These are phyloP conservation scores for Diorhabda carinulata DNA, from an alignment of 1,140 invertebrate genomes.

Conservation along the genomic window DNA sequence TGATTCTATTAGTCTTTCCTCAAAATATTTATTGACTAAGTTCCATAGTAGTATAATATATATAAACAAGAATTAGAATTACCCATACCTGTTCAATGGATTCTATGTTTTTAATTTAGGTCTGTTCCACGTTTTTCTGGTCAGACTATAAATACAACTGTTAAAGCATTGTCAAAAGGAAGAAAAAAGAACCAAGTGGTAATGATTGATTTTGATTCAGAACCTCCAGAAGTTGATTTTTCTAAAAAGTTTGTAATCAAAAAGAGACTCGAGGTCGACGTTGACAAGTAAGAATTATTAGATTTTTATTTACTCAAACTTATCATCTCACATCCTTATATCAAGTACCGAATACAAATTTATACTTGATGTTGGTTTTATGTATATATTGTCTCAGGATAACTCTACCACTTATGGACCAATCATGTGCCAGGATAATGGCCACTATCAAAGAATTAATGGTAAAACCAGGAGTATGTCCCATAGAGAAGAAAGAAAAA, in stretches of 20 bases:
- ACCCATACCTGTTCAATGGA: no score
- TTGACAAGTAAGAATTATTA: conserved; percentile 20
- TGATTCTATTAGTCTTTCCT: no score
- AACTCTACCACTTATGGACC: conserved; percentile 20
- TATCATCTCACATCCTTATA: no score
- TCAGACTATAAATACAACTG: background rate
- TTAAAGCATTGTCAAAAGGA: background rate
- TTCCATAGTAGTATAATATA: no score
- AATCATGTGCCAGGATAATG: conserved; percentile 8
- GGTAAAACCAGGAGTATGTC: conserved; percentile 12
- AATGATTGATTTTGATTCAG: background rate
- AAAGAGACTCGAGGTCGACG: conserved; percentile 10
- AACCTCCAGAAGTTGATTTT: conserved; percentile 4
- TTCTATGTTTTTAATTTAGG: background rate
- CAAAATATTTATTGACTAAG: no score
- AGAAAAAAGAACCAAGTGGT: conserved; percentile 7
- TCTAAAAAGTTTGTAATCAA: conserved; percentile 17
- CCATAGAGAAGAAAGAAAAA: conserved; percentile 6
- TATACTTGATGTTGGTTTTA: no score
- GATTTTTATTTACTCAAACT: background rate
- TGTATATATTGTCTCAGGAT: conserved; percentile 12
- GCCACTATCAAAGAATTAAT: conserved; percentile 14
- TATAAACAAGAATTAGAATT: no score
- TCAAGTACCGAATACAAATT: no score
- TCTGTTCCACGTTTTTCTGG: conserved; percentile 10